phyloP scores from a whole-genome alignment of 2,113 vertebrate genomes.

The Rattus rattus region DNA sequence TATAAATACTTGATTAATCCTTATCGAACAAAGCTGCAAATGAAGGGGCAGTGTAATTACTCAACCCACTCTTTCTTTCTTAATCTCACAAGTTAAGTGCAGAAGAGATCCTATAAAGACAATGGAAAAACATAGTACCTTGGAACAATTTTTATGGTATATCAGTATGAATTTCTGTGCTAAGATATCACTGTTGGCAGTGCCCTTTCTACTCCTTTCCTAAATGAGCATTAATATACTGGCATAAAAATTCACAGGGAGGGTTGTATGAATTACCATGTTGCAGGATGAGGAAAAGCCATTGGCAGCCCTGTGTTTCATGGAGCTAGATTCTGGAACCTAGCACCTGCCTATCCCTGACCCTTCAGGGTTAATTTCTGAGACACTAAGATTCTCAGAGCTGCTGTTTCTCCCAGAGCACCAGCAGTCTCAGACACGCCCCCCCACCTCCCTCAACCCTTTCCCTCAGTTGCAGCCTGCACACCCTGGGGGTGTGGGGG shows the following conservation, averaged over 20 bases:
- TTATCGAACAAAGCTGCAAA: constrained; percentile 73
- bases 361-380: constrained; percentile 4
- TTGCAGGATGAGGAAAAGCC: constrained; percentile 67
- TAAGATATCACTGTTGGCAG: constrained; percentile 52
- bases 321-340: constrained; percentile 57
- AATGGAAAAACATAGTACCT: constrained; percentile 52
- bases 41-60: constrained; percentile 74
- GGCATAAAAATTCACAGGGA: constrained; percentile 70
- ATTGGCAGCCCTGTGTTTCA: constrained; percentile 69
- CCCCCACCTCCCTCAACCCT: not conserved
- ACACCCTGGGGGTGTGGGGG: not conserved
- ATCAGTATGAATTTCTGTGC: constrained; percentile 35
- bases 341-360: not conserved
- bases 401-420: not conserved
- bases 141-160: constrained; percentile 63
- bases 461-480: not conserved
- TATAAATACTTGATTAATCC: constrained; percentile 73
- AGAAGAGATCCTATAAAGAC: constrained; percentile 69
- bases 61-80: constrained; percentile 30
- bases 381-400: not conserved
- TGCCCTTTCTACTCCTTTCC: constrained; percentile 81
- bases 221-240: constrained; percentile 80
- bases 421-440: not conserved
- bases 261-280: constrained; percentile 66
- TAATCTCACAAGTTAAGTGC: constrained; percentile 52